These are phyloP conservation scores for Noctua janthe DNA, from an alignment of 2,888 invertebrate genomes.

Conservation along the genomic window DNA sequence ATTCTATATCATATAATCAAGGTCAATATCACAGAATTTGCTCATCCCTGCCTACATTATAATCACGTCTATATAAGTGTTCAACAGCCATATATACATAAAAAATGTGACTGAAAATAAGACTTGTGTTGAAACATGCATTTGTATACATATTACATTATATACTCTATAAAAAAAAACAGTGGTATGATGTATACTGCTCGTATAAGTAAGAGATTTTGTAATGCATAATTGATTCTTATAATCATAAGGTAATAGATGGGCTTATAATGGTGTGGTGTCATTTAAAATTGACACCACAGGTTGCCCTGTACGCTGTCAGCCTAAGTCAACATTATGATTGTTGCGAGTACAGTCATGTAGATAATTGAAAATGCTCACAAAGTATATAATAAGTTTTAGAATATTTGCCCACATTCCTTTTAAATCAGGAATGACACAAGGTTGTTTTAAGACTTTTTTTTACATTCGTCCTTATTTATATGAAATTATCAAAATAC, in stretches of 20 bases:
- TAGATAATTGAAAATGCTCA: conserved; percentile 69
- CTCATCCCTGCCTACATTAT: neutral
- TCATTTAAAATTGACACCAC: neutral
- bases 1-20: conserved; percentile 1
- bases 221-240: conserved; percentile 42
- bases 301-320: neutral
- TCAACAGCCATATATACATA: conserved; percentile 50
- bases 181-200: conserved; percentile 5
- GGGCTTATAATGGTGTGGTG: neutral
- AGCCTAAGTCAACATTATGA: neutral
- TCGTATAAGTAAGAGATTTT: conserved; percentile 7
- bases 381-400: conserved; percentile 61
- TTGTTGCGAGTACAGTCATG: conserved; percentile 39
- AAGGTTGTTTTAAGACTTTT: conserved; percentile 59
- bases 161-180: conserved; percentile 11
- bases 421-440: conserved; percentile 57
- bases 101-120: conserved; percentile 61
- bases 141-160: conserved; percentile 52
- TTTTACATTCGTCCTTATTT: conserved; percentile 56
- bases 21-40: neutral
- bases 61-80: conserved; percentile 14
- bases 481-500: conserved; percentile 30
- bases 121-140: conserved; percentile 61
- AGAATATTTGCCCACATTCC: conserved; percentile 68
- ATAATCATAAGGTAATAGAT: neutral